phyloP scores from a whole-genome alignment of 30 jellyfish, hydroid and myxozoan species.

The Calvadosia cruxmelitensis region DNA sequence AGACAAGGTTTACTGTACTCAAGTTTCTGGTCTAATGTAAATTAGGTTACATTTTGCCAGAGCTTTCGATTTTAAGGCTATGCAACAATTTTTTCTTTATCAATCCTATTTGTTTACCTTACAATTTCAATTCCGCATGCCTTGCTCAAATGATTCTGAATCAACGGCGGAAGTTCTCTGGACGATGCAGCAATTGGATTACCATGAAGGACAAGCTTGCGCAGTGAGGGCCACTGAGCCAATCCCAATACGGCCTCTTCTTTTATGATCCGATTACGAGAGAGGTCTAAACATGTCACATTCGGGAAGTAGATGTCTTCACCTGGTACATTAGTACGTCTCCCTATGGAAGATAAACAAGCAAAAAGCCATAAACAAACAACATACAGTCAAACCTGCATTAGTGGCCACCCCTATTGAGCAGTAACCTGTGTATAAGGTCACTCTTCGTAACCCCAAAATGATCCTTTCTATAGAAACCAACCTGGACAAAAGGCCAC shows the following conservation, averaged over 20 bases:
- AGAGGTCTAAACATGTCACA: constrained; percentile 35
- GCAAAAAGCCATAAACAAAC: neutral
- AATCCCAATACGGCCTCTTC: constrained; percentile 56
- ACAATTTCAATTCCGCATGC: constrained; percentile 47
- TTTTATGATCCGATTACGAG: constrained; percentile 24
- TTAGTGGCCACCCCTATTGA: neutral
- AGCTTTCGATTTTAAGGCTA: too few relatives aligned
- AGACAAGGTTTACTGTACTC: too few relatives aligned
- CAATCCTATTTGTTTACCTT: too few relatives aligned
- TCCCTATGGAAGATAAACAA: neutral
- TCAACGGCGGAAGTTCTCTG: constrained; percentile 44
- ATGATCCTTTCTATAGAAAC: too few relatives aligned
- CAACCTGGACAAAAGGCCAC: neutral
- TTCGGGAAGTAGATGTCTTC: constrained; percentile 25
- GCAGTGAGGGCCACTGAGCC: constrained; percentile 50
- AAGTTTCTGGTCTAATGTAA: too few relatives aligned
- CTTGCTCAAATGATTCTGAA: constrained; percentile 26
- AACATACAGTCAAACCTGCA: too few relatives aligned
- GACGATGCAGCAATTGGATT: constrained; percentile 37
- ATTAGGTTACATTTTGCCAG: too few relatives aligned
- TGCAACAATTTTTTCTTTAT: too few relatives aligned
- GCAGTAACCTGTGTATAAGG: too few relatives aligned
- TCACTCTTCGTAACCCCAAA: too few relatives aligned
- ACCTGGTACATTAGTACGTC: too few relatives aligned
- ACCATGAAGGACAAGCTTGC: constrained; percentile 36